phyloP scores from a whole-genome alignment of 2,888 invertebrate genomes.

The Calephelis perditalis region DNA sequence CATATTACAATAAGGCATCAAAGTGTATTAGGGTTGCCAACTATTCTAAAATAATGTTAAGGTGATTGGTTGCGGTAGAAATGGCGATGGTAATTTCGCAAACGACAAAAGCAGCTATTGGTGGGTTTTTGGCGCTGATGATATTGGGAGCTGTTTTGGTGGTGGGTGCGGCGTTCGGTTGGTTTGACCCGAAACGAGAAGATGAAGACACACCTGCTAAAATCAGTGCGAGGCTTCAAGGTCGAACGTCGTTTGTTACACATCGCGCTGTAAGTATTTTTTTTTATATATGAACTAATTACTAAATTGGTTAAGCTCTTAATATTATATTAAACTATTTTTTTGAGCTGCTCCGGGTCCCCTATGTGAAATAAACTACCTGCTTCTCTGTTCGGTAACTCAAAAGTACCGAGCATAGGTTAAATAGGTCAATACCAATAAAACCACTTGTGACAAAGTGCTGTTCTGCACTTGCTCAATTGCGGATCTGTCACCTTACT shows the following conservation, averaged over 20 bases:
- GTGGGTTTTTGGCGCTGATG: slow-evolving; percentile 66
- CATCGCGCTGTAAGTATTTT: slow-evolving; percentile 64
- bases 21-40: neutral
- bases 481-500: no score
- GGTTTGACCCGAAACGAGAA: slow-evolving; percentile 66
- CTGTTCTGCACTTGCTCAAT: no score
- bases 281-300: neutral
- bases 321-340: no score
- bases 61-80: slow-evolving; percentile 54
- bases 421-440: no score
- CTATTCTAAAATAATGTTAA: slow-evolving; percentile 29
- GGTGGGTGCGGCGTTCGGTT: slow-evolving; percentile 67
- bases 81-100: slow-evolving; percentile 76
- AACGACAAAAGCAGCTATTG: slow-evolving; percentile 69
- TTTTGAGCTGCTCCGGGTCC: no score
- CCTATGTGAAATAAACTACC: no score
- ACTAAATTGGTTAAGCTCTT: neutral
- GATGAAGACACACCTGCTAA: slow-evolving; percentile 70
- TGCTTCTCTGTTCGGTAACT: no score
- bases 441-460: no score
- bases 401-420: no score
- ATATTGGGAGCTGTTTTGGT: slow-evolving; percentile 66
- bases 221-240: slow-evolving; percentile 65
- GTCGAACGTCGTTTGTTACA: slow-evolving; percentile 66
- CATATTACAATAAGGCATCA: neutral